Evolutionary conservation across 1,140 invertebrate genomes (phyloP).

Genomic region (Apis laboriosa): DNA sequence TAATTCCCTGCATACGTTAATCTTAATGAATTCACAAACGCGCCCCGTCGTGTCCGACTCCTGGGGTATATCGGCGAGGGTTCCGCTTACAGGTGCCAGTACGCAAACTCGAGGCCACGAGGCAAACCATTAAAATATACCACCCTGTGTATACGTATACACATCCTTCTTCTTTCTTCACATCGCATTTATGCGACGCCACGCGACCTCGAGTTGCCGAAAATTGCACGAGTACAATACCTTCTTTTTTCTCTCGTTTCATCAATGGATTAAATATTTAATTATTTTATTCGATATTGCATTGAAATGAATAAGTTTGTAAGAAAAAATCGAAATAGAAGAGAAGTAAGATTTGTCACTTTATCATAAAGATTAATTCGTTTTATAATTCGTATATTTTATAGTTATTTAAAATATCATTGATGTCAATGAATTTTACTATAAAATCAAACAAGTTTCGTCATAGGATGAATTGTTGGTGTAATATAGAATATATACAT

Average conservation of each 20-base stretch:
- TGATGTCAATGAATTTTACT: too few relatives aligned
- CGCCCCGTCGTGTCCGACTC: slow-evolving; percentile 41
- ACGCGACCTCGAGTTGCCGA: slow-evolving; percentile 56
- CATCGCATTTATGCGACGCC: slow-evolving; percentile 69
- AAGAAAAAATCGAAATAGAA: too few relatives aligned
- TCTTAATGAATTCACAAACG: slow-evolving; percentile 76
- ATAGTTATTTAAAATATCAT: too few relatives aligned
- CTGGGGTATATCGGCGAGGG: slow-evolving; percentile 10
- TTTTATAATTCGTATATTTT: too few relatives aligned
- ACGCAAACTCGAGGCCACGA: slow-evolving; percentile 38
- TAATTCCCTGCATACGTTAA: slow-evolving; percentile 77
- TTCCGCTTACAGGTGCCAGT: slow-evolving; percentile 43
- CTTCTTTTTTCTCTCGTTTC: neutral
- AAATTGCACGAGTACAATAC: slow-evolving; percentile 2
- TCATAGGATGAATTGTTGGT: too few relatives aligned
- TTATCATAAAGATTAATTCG: too few relatives aligned
- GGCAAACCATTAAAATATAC: slow-evolving; percentile 41
- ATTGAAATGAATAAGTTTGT: too few relatives aligned
- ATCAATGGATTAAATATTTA: slow-evolving; percentile 37
- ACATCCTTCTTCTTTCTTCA: slow-evolving; percentile 7
- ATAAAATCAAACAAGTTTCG: too few relatives aligned
- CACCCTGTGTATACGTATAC: neutral
- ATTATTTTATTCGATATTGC: slow-evolving; percentile 11
- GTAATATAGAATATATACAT: too few relatives aligned
- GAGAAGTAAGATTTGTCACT: too few relatives aligned